phyloP scores from a whole-genome alignment of 2,888 invertebrate species.

The Agriopis leucophaearia region DNA sequence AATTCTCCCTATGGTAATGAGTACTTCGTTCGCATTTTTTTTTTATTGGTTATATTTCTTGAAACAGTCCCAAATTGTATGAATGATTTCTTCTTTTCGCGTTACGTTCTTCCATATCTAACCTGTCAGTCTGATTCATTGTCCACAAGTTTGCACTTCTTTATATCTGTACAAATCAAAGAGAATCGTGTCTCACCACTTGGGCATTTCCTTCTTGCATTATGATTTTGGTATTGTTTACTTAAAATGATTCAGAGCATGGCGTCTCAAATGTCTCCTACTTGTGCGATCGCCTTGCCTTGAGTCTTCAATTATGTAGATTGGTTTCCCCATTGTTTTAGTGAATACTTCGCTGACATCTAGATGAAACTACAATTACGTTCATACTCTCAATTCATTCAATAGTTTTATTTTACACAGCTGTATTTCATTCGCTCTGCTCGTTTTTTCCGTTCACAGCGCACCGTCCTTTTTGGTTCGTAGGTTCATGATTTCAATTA shows the following conservation, averaged over 20 bases:
- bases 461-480: too few species aligned
- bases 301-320: conserved; percentile 29
- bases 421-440: too few species aligned
- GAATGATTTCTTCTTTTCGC: background rate
- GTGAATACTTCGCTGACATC: background rate
- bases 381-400: too few species aligned
- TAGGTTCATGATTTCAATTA: too few species aligned
- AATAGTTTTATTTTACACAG: too few species aligned
- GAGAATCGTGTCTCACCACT: conserved; percentile 30
- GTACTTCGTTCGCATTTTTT: too few species aligned
- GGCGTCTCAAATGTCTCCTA: conserved; percentile 54
- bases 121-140: conserved; percentile 1
- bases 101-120: background rate
- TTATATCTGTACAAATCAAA: conserved; percentile 24
- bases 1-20: too few species aligned
- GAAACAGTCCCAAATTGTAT: background rate
- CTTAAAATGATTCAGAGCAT: conserved; percentile 65
- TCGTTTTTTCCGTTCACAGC: too few species aligned
- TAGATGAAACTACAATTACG: too few species aligned
- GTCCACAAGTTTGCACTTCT: conserved; percentile 1
- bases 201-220: conserved; percentile 30
- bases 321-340: conserved; percentile 4
- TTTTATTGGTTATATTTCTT: background rate
- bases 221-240: conserved; percentile 51
- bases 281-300: conserved; percentile 58